Evolutionary conservation across 2,797 vertebrate species (phyloP), one percentile per base, ranked within the genome.

Genomic region (Pogoniulus pusillus): DNA sequence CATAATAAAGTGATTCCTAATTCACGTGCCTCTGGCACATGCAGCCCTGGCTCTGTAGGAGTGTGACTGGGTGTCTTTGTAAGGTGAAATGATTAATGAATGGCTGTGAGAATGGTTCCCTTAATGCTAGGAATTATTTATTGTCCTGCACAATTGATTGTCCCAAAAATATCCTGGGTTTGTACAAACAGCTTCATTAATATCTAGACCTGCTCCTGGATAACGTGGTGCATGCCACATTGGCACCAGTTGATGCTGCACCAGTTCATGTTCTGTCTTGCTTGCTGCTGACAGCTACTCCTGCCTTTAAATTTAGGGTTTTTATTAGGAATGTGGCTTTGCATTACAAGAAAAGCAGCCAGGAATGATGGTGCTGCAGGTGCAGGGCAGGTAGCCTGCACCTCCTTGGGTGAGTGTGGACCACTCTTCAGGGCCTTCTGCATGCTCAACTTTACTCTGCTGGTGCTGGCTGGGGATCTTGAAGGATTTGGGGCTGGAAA

Each of bases 111-210:
- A 90, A 90, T 6, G 12, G 26, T 84, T 94, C 88, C 93, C 55
- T 85, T 93, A 87, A 90, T 51, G 91, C 79, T 68, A 51, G 91
- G 58, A 89, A 93, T 93, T 90, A 93, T 96, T 94, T 91, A 93
- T 84, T 89, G 65, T 77, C 77, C 59, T 35, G 32, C 82, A 58
- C 87, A 79, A 92, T 86, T 92, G 93, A 95, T 94, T 84, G 80
- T 64, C 93, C 85, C 86, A 82, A 58, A 65, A 95, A 95, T 93
- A 96, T 87, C 64, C 71, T 71, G 87, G 1, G 58, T 82, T 91
- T 79, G 54, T 89, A 32, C 74, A 69, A 94, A 91, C 84, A 94
- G 60, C 92, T 94, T 91, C 82, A 87, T 94, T 94, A 93, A 87
- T 87, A 92, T 57, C 87, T n/a, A 70, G 65, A 43, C 59, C 57